Evolutionary conservation across 2,113 vertebrate species (phyloP).

Genomic region (Cathartes aura): DNA sequence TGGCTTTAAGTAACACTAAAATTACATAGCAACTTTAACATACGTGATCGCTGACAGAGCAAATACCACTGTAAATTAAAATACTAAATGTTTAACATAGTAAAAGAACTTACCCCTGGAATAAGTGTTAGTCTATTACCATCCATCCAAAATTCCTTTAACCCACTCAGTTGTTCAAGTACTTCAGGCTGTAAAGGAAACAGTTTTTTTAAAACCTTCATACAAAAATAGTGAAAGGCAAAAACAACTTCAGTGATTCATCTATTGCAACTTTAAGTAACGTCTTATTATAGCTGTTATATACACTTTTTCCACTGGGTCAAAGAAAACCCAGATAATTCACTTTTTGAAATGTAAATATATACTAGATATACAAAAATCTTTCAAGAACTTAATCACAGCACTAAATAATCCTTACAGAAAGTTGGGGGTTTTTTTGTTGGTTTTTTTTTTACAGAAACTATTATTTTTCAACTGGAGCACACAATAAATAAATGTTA

Average conservation of each 20-base stretch:
- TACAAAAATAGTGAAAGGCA: neutral
- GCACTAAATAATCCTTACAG: neutral
- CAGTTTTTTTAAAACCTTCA: neutral
- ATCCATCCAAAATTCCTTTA: slow-evolving; percentile 99
- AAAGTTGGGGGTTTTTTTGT: too few species aligned
- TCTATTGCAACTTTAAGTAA: neutral
- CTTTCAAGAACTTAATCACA: neutral
- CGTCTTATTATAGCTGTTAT: neutral
- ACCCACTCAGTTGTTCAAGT: slow-evolving; percentile 92
- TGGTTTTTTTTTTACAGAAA: neutral
- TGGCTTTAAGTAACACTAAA: neutral
- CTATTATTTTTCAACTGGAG: neutral
- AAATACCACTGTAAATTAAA: neutral
- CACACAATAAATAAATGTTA: neutral
- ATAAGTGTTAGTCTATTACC: slow-evolving; percentile 95
- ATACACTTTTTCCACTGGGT: neutral
- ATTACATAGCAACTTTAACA: neutral
- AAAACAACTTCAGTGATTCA: neutral
- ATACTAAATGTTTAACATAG: neutral
- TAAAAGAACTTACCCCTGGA: slow-evolving; percentile 87
- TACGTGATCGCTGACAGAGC: neutral
- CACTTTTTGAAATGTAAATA: neutral
- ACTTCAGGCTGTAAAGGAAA: slow-evolving; percentile 90
- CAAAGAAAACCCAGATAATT: neutral
- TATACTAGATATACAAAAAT: neutral